These are phyloP conservation scores for Drosophila flavopinicola DNA, from an alignment of 2,888 invertebrate species.

Conservation along the genomic window DNA sequence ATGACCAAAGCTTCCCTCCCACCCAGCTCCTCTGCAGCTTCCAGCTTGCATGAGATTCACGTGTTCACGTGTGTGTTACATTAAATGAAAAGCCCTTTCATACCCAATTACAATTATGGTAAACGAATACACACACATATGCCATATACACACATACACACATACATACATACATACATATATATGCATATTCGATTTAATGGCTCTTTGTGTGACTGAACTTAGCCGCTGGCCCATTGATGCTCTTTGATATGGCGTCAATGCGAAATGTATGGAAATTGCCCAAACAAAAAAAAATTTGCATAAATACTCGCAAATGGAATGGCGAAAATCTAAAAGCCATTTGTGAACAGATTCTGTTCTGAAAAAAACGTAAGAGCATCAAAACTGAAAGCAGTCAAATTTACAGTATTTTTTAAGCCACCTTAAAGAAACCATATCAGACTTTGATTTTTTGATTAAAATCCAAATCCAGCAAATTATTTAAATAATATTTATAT, in stretches of 20 bases:
- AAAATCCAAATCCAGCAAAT: no score
- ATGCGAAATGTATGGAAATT: slow-evolving; percentile 15
- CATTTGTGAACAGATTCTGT: not conserved
- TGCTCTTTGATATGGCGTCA: slow-evolving; percentile 45
- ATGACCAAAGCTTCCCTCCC: slow-evolving; percentile 53
- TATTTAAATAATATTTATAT: no score
- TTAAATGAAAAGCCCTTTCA: slow-evolving; percentile 72
- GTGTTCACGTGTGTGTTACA: slow-evolving; percentile 44
- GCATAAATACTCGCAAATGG: slow-evolving; percentile 29
- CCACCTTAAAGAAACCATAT: no score
- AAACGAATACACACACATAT: slow-evolving; percentile 34
- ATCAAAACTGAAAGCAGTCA: no score
- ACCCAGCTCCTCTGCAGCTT: slow-evolving; percentile 6
- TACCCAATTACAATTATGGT: slow-evolving; percentile 72
- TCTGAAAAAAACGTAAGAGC: not conserved
- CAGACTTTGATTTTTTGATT: no score
- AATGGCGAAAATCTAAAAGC: not conserved
- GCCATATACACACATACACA: not conserved
- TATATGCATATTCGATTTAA: slow-evolving; percentile 21
- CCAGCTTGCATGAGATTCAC: slow-evolving; percentile 32
- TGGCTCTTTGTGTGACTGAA: slow-evolving; percentile 32
- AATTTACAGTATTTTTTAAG: no score
- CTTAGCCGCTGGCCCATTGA: slow-evolving; percentile 44
- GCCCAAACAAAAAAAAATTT: no score
- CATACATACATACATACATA: slow-evolving; percentile 2